phyloP scores from a whole-genome alignment of 2,797 vertebrate species.

The Bryconaethiops microstoma region DNA sequence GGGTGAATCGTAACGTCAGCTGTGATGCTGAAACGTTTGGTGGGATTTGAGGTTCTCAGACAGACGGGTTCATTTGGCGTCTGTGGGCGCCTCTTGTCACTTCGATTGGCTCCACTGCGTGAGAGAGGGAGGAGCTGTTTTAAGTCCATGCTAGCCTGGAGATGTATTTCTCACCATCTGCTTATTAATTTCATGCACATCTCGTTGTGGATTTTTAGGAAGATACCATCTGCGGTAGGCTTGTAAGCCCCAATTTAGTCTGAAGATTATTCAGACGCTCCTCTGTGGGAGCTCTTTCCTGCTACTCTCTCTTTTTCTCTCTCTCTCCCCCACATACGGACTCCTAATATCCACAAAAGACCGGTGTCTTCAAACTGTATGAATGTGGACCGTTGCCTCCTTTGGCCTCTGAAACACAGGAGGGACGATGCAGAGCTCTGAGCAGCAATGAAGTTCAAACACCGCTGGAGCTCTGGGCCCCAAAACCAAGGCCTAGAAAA shows the following conservation, averaged over 20 bases:
- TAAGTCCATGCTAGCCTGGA: slow-evolving; percentile 8
- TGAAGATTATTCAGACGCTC: slow-evolving; percentile 42
- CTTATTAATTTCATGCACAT: slow-evolving; percentile 65
- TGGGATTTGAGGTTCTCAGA: slow-evolving; percentile 28
- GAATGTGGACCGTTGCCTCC: slow-evolving; percentile 27
- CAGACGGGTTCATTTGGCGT: slow-evolving; percentile 17
- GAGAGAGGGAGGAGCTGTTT: slow-evolving; percentile 32
- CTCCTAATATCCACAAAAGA: slow-evolving; percentile 51
- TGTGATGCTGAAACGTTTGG: slow-evolving; percentile 35
- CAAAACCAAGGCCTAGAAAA: slow-evolving; percentile 10
- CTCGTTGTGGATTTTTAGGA: slow-evolving; percentile 44
- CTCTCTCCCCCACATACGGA: slow-evolving; percentile 44
- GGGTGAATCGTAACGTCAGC: slow-evolving; percentile 40
- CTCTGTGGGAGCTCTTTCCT: slow-evolving; percentile 11
- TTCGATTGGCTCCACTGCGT: slow-evolving; percentile 29
- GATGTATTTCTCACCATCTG: slow-evolving; percentile 37
- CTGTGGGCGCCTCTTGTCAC: slow-evolving; percentile 26
- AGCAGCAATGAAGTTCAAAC: slow-evolving; percentile 42
- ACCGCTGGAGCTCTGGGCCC: slow-evolving; percentile 22
- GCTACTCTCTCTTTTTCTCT: slow-evolving; percentile 17
- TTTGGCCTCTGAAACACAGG: slow-evolving; percentile 56
- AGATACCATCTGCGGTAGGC: slow-evolving; percentile 41
- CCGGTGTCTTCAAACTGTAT: slow-evolving; percentile 45
- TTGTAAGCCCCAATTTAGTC: slow-evolving; percentile 56
- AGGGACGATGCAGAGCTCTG: slow-evolving; percentile 22